These are phyloP conservation scores for Athrips mouffetella DNA, from an alignment of 2,888 invertebrate species.

Conservation along the genomic window DNA sequence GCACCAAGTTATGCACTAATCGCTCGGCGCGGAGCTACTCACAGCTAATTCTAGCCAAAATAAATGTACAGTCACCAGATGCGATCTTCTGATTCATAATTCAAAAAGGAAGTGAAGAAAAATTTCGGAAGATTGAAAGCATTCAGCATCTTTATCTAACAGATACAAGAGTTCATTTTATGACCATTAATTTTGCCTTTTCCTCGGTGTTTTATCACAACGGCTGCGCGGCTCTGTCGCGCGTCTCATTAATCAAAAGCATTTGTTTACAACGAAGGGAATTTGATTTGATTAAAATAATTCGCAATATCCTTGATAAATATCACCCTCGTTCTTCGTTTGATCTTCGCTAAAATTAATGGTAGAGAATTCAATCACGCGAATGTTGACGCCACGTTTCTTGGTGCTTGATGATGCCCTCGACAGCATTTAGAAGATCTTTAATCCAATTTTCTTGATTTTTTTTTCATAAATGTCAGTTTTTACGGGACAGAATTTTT, in stretches of 20 bases:
- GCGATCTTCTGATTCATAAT: conserved; percentile 64
- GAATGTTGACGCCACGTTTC: conserved; percentile 49
- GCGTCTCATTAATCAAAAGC: conserved; percentile 79
- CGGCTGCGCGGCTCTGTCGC: conserved; percentile 75
- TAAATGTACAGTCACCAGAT: conserved; percentile 73
- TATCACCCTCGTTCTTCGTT: conserved; percentile 78
- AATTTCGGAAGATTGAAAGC: conserved; percentile 73
- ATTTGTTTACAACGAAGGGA: conserved; percentile 79
- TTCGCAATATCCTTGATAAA: conserved; percentile 79
- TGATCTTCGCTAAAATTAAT: conserved; percentile 77
- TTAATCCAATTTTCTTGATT: background rate
- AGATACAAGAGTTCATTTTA: conserved; percentile 78
- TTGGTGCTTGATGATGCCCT: background rate
- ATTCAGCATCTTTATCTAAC: conserved; percentile 75
- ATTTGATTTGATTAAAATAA: conserved; percentile 79
- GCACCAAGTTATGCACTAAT: conserved; percentile 62
- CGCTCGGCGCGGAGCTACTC: conserved; percentile 56
- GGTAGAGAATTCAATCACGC: conserved; percentile 76
- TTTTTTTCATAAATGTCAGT: no score
- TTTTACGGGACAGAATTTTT: no score
- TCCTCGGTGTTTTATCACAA: conserved; percentile 76
- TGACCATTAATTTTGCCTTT: conserved; percentile 78
- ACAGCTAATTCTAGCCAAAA: conserved; percentile 52
- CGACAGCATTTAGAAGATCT: conserved; percentile 1
- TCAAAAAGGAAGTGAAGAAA: conserved; percentile 67